Base-by-base conservation (phyloP, 2,113 vertebrate genomes). In the Fregata magnificens region DNA sequence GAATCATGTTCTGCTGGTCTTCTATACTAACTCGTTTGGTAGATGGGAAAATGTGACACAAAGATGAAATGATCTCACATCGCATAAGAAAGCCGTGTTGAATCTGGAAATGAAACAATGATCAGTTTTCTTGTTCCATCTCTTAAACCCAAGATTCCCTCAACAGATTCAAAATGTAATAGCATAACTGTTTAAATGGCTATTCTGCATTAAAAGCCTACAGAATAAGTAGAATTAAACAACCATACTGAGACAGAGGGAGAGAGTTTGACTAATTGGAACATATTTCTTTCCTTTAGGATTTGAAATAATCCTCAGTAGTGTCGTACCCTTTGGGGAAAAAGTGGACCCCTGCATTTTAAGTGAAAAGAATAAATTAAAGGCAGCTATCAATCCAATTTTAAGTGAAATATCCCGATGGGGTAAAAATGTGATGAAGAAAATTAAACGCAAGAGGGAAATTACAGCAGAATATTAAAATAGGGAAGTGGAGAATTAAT, bases 361-460 rank as follows among this genome's bases (percentile, higher is more conserved):
- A 94, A 89, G 55, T 71, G 59, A 83, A 71, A 91, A 85, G 62
- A 91, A 94, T 77, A 95, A 90, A 93, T 96, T 95, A 91, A 91
- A 90, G 32, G 26, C 13, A 80, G 31, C 25, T 88, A 85, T 93
- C 62, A 89, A 91, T 94, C n/a, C 50, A 93, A 93, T 94, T 95
- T 97, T 70, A 83, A 94, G 26, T 63, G 40, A 90, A 93, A 80
- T 83, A 83, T 95, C 84, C 84, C 93, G 90, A 16, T 44, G 74
- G 84, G 59, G 18, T 81, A 86, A 95, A 97, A 93, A 82, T 45
- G 44, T 63, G 47, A 87, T 86, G 91, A 96, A 77, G 82, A 91
- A 96, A 95, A 93, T 95, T 58, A 93, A 97, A 86, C 21, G 0
- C 86, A 91, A 88, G 78, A 45, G 82, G 67, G 84, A 91, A 95